phyloP scores from a whole-genome alignment of 1,140 invertebrate genomes.

The Idris sp. region DNA sequence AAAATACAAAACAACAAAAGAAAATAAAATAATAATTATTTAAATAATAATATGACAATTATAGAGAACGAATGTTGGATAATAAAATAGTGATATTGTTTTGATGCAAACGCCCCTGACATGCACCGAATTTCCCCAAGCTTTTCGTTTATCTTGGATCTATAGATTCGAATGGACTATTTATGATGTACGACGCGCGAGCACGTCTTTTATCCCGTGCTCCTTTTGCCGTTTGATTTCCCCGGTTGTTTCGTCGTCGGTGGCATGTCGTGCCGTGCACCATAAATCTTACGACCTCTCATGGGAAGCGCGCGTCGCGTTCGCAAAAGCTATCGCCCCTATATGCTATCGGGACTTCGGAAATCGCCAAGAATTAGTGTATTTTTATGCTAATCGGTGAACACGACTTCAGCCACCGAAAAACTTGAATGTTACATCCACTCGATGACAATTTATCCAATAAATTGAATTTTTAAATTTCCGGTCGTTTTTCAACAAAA shows the following conservation, averaged over 20 bases:
- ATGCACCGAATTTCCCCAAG: constrained; percentile 45
- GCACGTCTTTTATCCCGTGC: constrained; percentile 55
- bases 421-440: constrained; percentile 22
- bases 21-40: too few relatives aligned
- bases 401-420: constrained; percentile 53
- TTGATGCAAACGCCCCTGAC: constrained; percentile 19
- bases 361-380: constrained; percentile 67
- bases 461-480: constrained; percentile 28
- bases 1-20: too few relatives aligned
- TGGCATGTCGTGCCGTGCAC: constrained; percentile 44
- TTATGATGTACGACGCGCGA: constrained; percentile 69
- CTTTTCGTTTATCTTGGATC: constrained; percentile 70
- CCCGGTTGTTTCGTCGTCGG: constrained; percentile 47
- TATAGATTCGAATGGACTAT: constrained; percentile 73
- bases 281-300: constrained; percentile 68
- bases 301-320: constrained; percentile 60
- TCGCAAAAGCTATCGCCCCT: constrained; percentile 21
- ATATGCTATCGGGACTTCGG: constrained; percentile 45
- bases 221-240: constrained; percentile 53
- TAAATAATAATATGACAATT: too few relatives aligned
- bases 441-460: background rate
- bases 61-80: constrained; percentile 53
- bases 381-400: constrained; percentile 72
- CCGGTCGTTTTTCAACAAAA: background rate
- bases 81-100: constrained; percentile 69